A percentile compares a stretch with the other conserved stretches of the same genome.
Evolutionary conservation across 2,113 vertebrate genomes (phyloP).

Genomic region (Crotalus viridis): DNA sequence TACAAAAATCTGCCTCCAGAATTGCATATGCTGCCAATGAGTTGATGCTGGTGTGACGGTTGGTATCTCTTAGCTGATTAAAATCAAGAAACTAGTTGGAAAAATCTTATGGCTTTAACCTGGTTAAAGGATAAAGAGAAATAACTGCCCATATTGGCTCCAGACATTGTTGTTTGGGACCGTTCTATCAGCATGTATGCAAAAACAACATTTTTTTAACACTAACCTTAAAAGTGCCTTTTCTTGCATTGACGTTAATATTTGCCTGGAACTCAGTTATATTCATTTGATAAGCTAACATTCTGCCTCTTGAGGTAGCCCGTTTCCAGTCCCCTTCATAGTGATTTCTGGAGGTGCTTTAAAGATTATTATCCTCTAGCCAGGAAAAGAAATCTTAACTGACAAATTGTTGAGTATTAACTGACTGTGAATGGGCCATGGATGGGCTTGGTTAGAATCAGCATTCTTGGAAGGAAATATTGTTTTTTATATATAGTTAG

Average conservation of each 20-base stretch:
- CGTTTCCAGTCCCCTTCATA: neutral
- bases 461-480: neutral
- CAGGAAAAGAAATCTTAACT: neutral
- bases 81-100: neutral
- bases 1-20: conserved; percentile 32
- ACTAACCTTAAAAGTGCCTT: conserved; percentile 77
- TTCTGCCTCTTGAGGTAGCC: neutral
- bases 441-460: neutral
- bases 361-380: neutral
- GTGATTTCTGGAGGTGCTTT: neutral
- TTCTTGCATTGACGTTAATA: conserved; percentile 44
- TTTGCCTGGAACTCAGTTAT: neutral
- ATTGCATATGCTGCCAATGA: conserved; percentile 61
- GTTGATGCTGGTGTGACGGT: neutral
- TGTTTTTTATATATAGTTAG: neutral
- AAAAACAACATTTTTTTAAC: conserved; percentile 51
- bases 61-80: neutral
- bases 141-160: neutral
- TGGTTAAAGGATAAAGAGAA: neutral
- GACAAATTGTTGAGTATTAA: neutral
- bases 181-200: neutral
- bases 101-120: neutral
- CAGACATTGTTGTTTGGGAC: too few species aligned
- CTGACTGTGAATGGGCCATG: neutral
- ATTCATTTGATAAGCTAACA: conserved; percentile 16